A percentile compares a stretch with the other conserved stretches of the same genome.
Evolutionary conservation across 2,113 vertebrate species (phyloP).

Genomic region (Sprattus sprattus): DNA sequence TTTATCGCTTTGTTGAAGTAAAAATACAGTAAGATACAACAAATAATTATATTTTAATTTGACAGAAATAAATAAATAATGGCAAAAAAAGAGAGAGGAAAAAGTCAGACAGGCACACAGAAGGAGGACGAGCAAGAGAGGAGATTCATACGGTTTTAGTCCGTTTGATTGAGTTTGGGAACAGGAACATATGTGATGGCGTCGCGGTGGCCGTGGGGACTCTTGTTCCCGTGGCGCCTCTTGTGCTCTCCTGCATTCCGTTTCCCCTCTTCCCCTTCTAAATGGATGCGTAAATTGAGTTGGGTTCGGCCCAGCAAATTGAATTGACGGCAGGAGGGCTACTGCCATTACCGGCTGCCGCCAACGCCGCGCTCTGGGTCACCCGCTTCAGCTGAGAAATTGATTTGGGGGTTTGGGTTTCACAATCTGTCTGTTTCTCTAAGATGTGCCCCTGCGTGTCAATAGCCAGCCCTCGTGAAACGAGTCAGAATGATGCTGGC

Average conservation of each 20-base stretch:
- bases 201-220: constrained; percentile 45
- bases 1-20: not conserved
- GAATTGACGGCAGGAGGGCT: constrained; percentile 50
- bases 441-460: not conserved
- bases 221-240: constrained; percentile 54
- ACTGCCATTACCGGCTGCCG: constrained; percentile 49
- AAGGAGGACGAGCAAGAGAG: constrained; percentile 30
- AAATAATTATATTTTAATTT: not conserved
- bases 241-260: constrained; percentile 25
- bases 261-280: constrained; percentile 44
- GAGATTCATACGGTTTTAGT: constrained; percentile 43
- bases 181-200: constrained; percentile 54
- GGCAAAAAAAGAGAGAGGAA: constrained; percentile 12
- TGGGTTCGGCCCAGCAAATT: constrained; percentile 57
- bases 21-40: not conserved
- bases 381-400: constrained; percentile 60
- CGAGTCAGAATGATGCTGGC: not conserved
- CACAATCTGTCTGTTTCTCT: constrained; percentile 31
- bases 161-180: constrained; percentile 58
- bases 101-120: constrained; percentile 10
- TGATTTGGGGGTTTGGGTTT: constrained; percentile 58
- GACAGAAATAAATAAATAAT: not conserved
- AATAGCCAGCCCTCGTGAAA: not conserved
- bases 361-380: constrained; percentile 50
- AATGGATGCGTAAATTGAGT: constrained; percentile 62